Evolutionary conservation across 2,113 vertebrate genomes (phyloP), one percentile per base, ranked within the genome.

Genomic region (Podiceps cristatus): DNA sequence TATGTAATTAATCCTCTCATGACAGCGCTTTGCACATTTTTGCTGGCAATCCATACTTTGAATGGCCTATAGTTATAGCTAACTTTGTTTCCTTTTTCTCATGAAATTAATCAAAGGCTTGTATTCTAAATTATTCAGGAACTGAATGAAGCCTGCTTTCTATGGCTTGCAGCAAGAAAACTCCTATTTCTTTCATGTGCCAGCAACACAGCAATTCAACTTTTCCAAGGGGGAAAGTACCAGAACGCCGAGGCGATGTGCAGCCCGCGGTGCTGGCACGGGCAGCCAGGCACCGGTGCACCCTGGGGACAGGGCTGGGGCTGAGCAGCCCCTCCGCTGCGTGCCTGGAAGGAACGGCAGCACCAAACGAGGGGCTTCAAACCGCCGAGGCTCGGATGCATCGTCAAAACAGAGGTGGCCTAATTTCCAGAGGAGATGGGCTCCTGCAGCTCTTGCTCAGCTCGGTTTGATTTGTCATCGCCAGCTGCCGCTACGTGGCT

Each of bases 1-100:
- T 97, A 83, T 94, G 97, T 95, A 98, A 98, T 99, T 98, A 98
- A 98, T 98, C 98, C 97, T 98, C 96, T 97, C 96, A 72, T 86
- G 96, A 96, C 96, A 94, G 90, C 76, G 37, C 97, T 97, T 96
- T 97, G 91, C 97, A 97, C 97, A 97, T 97, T 98, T 97, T 96
- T 95, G 85, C 96, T 86, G 82, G 95, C 97, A 97, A 92, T 94
- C 82, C 72, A 94, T 95, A 89, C 94, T 98, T 93, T 90, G 95
- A 95, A 96, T 85, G 86, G 96, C 83, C 92, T 50, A 90, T 96
- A 97, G 96, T 96, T 96, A 82, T 29, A 91, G 93, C 94, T 95
- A 93, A 93, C 96, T 96, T 95, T 96, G 94, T 90, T 96, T 95
- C 95, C 92, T 84, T 96, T 97, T 91, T 91, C 88, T 82, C 92